Conservation (phyloP, 2,113 vertebrate genomes). For the Aythya baeri region DNA sequence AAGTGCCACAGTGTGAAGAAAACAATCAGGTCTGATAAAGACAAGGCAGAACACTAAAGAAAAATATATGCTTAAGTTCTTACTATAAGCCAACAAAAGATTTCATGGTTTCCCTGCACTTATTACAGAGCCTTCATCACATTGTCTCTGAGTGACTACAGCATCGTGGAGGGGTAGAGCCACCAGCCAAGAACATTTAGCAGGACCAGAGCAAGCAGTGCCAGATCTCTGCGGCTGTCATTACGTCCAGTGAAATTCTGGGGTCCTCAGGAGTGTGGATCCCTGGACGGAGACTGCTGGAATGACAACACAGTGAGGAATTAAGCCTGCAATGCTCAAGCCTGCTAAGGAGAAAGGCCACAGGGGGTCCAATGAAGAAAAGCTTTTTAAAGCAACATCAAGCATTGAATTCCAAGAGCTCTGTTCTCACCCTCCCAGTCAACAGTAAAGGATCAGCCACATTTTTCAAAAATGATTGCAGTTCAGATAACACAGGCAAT, state of each 20-base stretch:
- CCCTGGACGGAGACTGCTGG: neutral
- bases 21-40: neutral
- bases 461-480: neutral
- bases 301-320: neutral
- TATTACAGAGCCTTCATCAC: neutral
- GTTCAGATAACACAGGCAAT: neutral
- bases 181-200: neutral
- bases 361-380: neutral
- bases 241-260: fast-evolving
- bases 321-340: neutral
- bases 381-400: neutral
- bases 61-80: neutral
- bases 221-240: neutral
- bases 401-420: neutral
- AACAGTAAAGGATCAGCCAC: neutral
- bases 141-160: neutral
- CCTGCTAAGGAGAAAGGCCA: neutral
- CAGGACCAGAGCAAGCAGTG: neutral
- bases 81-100: neutral
- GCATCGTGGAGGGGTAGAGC: neutral
- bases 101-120: neutral
- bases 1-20: constrained; percentile 9
- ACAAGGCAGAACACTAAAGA: neutral
- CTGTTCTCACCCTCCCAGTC: neutral
- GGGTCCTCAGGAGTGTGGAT: neutral